Evolutionary conservation across 1,140 invertebrate genomes (phyloP).

Genomic region (Scaptomyza pallida): DNA sequence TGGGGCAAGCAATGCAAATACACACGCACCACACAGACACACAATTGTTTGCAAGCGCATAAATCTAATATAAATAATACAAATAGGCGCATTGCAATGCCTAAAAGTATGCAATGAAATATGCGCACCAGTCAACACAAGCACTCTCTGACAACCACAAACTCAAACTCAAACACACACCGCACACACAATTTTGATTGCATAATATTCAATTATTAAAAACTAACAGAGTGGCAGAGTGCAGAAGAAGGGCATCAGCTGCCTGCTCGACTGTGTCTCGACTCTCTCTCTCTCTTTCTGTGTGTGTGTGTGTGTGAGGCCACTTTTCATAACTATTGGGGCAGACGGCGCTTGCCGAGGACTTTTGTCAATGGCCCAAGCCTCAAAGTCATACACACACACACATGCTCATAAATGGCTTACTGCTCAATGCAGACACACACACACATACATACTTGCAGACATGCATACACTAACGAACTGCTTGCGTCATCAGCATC

Average conservation of each 20-base stretch:
- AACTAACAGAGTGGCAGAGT: slow-evolving; percentile 40
- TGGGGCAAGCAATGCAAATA: slow-evolving; percentile 1
- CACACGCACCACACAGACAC: background rate
- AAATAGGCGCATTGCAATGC: slow-evolving; percentile 30
- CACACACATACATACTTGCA: slow-evolving; percentile 22
- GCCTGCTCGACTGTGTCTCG: background rate
- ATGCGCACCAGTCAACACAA: slow-evolving; percentile 41
- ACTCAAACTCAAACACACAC: slow-evolving; percentile 8
- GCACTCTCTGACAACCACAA: slow-evolving; percentile 30
- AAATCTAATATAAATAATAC: slow-evolving; percentile 47
- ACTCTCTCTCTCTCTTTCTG: no score
- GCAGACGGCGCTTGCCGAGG: slow-evolving; percentile 33
- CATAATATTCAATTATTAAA: slow-evolving; percentile 77
- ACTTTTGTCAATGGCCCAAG: slow-evolving; percentile 75
- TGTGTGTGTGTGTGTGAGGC: slow-evolving; percentile 31
- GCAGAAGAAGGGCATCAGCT: background rate
- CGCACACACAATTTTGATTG: slow-evolving; percentile 59
- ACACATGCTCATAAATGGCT: slow-evolving; percentile 27
- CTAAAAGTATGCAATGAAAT: slow-evolving; percentile 55
- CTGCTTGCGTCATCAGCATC: slow-evolving; percentile 76
- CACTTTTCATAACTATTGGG: slow-evolving; percentile 72
- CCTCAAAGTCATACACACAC: slow-evolving; percentile 52
- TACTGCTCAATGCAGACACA: slow-evolving; percentile 52
- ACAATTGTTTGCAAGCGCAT: slow-evolving; percentile 21
- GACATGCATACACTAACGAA: slow-evolving; percentile 23